phyloP scores from a whole-genome alignment of 2,797 vertebrate genomes.

The Melanotaenia nigrans region DNA sequence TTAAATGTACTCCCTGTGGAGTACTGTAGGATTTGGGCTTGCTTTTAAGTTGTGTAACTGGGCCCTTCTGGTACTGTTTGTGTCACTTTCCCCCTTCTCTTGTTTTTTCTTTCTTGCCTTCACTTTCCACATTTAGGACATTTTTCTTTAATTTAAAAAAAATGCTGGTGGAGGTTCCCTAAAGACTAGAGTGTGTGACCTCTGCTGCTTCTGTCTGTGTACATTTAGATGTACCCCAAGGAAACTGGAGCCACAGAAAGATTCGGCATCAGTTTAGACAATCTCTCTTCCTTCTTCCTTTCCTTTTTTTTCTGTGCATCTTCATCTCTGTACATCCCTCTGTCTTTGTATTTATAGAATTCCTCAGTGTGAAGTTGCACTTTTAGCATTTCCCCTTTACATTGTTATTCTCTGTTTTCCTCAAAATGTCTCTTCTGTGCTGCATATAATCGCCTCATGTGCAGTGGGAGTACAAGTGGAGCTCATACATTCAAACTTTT shows the following conservation, averaged over 20 bases:
- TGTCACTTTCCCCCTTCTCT: background rate
- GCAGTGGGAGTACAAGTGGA: constrained; percentile 44
- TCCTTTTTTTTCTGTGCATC: background rate
- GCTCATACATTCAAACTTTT: constrained; percentile 53
- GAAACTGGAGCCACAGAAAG: constrained; percentile 16
- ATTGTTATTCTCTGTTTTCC: constrained; percentile 45
- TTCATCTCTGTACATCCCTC: constrained; percentile 3
- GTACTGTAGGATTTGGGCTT: constrained; percentile 44
- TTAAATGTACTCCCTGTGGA: constrained; percentile 48
- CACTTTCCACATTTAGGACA: constrained; percentile 13
- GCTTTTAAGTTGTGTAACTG: constrained; percentile 50
- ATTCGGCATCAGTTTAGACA: constrained; percentile 14
- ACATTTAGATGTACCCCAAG: constrained; percentile 9
- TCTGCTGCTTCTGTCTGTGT: constrained; percentile 24
- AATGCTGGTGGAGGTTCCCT: constrained; percentile 36
- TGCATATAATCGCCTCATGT: constrained; percentile 45
- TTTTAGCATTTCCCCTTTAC: constrained; percentile 46
- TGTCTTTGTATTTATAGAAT: constrained; percentile 45
- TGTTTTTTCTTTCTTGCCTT: background rate
- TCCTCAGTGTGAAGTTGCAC: constrained; percentile 42
- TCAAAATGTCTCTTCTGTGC: constrained; percentile 29
- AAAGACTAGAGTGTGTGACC: constrained; percentile 26
- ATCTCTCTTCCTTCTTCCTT: background rate
- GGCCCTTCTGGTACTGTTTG: constrained; percentile 28
- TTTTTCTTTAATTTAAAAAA: constrained; percentile 46